phyloP scores from a whole-genome alignment of 2,113 vertebrate genomes.

The Sapajus apella region DNA sequence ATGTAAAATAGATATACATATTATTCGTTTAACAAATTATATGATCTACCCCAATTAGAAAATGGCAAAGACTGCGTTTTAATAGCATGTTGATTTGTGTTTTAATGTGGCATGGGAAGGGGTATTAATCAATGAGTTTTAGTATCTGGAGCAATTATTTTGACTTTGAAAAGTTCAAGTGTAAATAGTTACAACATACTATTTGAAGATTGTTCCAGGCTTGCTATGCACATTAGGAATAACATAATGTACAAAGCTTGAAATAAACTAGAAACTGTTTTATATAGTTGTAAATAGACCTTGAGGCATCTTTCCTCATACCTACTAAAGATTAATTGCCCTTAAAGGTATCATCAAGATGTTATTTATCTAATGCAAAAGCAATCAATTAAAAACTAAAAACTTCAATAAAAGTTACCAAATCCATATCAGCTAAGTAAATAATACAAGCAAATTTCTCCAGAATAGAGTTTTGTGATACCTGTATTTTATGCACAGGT shows the following conservation, averaged over 20 bases:
- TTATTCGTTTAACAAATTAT: neutral
- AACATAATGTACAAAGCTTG: neutral
- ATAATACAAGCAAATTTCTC: neutral
- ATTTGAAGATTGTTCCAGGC: neutral
- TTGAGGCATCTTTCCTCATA: neutral
- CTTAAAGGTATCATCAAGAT: neutral
- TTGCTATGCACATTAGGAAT: neutral
- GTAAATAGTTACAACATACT: neutral
- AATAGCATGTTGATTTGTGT: neutral
- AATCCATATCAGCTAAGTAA: slow-evolving; percentile 3
- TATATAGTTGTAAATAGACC: neutral
- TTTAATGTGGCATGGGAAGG: neutral
- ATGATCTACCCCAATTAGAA: neutral
- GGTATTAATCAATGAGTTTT: neutral
- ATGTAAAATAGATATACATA: neutral
- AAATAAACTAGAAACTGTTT: slow-evolving; percentile 12
- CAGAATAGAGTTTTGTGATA: neutral
- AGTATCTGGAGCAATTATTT: neutral
- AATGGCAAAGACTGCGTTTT: neutral
- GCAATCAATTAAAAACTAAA: neutral
- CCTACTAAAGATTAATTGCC: neutral
- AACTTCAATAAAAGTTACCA: neutral
- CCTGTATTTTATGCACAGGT: neutral
- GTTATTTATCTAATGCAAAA: slow-evolving; percentile 25
- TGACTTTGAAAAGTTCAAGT: slow-evolving; percentile 9